Evolutionary conservation across 2,797 vertebrate species (phyloP).

Genomic region (Pseudocheirus occidentalis): DNA sequence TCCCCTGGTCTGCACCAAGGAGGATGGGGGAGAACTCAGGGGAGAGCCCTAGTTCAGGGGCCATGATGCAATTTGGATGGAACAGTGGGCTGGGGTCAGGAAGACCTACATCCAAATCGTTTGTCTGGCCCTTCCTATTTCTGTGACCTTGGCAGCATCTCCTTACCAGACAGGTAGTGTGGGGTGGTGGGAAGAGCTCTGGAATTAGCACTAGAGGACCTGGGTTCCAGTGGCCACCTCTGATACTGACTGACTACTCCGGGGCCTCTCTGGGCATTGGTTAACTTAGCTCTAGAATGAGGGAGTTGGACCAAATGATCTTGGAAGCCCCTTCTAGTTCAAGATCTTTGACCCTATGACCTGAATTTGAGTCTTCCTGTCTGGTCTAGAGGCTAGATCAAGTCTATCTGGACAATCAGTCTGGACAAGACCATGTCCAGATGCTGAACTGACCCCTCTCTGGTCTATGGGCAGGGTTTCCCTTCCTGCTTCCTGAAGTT

Average conservation of each 20-base stretch:
- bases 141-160: no score
- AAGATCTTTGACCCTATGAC: background rate
- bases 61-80: fast-evolving
- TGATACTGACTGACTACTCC: background rate
- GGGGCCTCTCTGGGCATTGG: background rate
- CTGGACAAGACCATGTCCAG: no score
- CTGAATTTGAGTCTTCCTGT: background rate
- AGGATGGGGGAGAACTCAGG: background rate
- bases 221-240: background rate
- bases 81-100: fast-evolving
- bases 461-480: background rate
- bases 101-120: background rate
- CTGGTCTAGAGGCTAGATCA: background rate
- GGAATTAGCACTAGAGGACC: background rate
- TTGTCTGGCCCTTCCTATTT: background rate
- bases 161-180: background rate
- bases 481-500: background rate
- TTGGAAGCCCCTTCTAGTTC: background rate
- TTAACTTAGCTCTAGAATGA: background rate
- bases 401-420: no score
- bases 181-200: background rate
- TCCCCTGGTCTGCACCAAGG: background rate
- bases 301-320: background rate
- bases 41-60: background rate
- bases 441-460: no score